Conservation (phyloP, 2,113 vertebrate species). For the Empidonax alnorum region DNA sequence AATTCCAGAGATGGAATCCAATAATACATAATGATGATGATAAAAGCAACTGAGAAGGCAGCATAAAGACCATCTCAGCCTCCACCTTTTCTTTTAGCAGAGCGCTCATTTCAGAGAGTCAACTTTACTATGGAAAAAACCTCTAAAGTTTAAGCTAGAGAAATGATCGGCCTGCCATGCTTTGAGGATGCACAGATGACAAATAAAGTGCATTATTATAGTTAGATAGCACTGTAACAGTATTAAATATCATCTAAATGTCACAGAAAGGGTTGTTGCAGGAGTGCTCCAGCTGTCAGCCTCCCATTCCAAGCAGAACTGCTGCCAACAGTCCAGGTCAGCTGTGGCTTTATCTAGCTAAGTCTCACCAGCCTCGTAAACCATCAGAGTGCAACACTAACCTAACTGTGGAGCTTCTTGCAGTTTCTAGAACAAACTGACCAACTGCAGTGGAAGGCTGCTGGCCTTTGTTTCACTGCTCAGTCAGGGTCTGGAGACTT, state of each 20-base stretch:
- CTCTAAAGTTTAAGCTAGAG: not conserved
- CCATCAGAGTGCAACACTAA: not conserved
- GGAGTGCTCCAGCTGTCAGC: not conserved
- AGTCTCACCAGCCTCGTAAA: not conserved
- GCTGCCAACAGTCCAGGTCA: not conserved
- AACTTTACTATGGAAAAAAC: not conserved
- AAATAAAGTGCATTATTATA: not conserved
- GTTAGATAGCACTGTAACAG: not conserved
- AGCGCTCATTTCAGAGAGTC: not conserved
- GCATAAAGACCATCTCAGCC: not conserved
- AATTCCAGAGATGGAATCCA: not conserved
- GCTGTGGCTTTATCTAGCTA: not conserved
- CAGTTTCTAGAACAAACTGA: not conserved
- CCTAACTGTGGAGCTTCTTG: not conserved
- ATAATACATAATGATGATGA: not conserved
- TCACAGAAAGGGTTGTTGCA: not conserved
- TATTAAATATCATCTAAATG: not conserved
- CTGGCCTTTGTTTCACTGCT: not conserved
- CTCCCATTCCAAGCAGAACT: not conserved
- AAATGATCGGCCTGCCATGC: not conserved
- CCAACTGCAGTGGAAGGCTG: accelerated
- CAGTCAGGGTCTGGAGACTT: accelerated
- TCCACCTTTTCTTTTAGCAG: not conserved
- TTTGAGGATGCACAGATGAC: not conserved
- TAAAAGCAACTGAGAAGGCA: not conserved